Base-by-base conservation (phyloP, 1,140 invertebrate species). In the Leptopilina boulardi region DNA sequence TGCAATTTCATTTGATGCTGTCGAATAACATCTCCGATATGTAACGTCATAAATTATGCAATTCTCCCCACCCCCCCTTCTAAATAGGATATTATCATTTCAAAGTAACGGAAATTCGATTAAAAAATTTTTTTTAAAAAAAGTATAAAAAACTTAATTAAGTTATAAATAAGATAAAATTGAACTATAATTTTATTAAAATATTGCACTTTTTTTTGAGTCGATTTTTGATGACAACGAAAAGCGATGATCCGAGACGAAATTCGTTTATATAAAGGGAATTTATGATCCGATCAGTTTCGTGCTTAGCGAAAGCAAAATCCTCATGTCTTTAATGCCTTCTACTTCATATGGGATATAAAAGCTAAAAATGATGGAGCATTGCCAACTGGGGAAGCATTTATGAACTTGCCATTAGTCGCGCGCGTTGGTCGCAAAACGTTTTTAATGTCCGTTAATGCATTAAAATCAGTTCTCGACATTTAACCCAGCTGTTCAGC, bases 321-420 rank as follows among this genome's bases (percentile, higher is more conserved):
- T 66, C 59, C 26, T 59, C 21, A 23, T 34, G 59, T 26, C 26
- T 34, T 66, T 30, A 66, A 66, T 66, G 26, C 26, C 26, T 13
- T 30, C 11, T 30, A 30, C 13, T n/a, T 66, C 26, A 66, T 30
- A 66, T 66, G 56, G 21, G 59, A 30, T 66, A 66, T 66, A 66
- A 66, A 66, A 38, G 11, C 23, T 66, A 66, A 66, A n/a, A 66
- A 34, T 66, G 26, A 66, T 66, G 59, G 59, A 66, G 59, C 26
- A n/a, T 30, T 23, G 59, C 26, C 23, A 66, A 66, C 59, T 38
- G 34, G 15, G 23, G 21, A 15, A 66, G 26, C 59, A 66, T 66
- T 66, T 15, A 66, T 66, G 59, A 66, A 34, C 59, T 66, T 30
- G 23, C 59, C 26, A 59, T 59, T 59, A 59, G 54, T 10, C 21